A percentile compares a stretch with the other conserved stretches of the same genome.
Conservation (phyloP, 2,113 vertebrate species). For the Pipra filicauda region DNA sequence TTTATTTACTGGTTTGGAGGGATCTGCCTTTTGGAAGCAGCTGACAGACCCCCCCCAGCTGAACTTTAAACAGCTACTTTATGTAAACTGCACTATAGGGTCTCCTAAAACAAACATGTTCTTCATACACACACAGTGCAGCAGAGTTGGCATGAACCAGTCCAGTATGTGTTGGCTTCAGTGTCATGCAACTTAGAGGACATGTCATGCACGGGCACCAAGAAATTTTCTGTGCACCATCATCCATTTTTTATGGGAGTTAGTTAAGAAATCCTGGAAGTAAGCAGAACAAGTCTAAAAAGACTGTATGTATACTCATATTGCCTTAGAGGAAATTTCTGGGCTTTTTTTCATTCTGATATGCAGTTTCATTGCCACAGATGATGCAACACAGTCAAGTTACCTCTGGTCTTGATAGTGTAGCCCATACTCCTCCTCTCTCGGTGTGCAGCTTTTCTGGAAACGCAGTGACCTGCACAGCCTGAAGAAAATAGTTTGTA, state of each 20-base stretch:
- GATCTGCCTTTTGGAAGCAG: not conserved
- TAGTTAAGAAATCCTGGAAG: not conserved
- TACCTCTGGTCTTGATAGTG: not conserved
- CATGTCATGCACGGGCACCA: not conserved
- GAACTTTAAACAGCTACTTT: not conserved
- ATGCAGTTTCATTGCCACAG: not conserved
- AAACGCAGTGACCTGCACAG: not conserved
- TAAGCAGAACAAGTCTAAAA: not conserved
- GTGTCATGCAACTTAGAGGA: not conserved
- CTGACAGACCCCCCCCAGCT: not conserved
- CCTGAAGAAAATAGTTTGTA: not conserved
- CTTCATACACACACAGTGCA: not conserved
- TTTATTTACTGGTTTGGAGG: not conserved
- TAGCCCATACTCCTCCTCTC: not conserved
- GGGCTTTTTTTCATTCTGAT: not conserved
- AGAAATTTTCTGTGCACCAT: not conserved
- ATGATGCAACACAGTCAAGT: not conserved
- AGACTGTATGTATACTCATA: not conserved
- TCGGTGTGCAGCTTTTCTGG: not conserved
- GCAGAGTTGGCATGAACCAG: not conserved
- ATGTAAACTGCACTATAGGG: not conserved
- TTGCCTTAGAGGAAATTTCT: not conserved
- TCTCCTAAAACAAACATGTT: not conserved
- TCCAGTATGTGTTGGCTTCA: fast-evolving
- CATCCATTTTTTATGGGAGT: not conserved